These are phyloP conservation scores for Notarius quadriscutis DNA, from an alignment of 2,113 vertebrate species.

Conservation along the genomic window DNA sequence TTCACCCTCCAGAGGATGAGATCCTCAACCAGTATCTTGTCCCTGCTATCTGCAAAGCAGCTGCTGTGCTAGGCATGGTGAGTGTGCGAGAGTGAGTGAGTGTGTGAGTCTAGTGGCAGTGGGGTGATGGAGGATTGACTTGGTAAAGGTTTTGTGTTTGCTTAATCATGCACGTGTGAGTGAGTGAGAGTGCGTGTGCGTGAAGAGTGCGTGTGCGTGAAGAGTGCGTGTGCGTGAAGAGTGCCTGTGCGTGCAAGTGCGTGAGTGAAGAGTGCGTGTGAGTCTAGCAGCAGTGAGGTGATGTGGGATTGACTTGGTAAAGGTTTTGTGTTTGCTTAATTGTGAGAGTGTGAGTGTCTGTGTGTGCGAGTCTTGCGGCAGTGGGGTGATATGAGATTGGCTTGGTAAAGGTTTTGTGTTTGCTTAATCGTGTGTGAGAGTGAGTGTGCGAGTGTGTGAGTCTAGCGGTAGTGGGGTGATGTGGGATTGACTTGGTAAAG, in stretches of 20 bases:
- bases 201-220: conserved; percentile 68
- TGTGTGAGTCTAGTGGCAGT: not conserved
- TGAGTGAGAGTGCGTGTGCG: not conserved
- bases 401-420: conserved; percentile 48
- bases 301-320: not conserved
- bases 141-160: conserved; percentile 48
- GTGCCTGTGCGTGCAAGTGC: conserved; percentile 78
- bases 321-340: conserved; percentile 49
- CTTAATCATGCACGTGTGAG: not conserved
- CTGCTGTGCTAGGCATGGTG: conserved; percentile 96
- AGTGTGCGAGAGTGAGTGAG: conserved; percentile 53
- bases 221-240: conserved; percentile 67
- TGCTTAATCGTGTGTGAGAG: conserved; percentile 63
- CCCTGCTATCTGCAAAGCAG: conserved; percentile 95
- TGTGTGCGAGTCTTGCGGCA: not conserved
- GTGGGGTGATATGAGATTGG: not conserved
- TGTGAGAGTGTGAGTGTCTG: conserved; percentile 52
- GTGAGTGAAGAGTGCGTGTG: conserved; percentile 73
- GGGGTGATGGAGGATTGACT: not conserved
- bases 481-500: not conserved
- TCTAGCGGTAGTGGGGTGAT: not conserved
- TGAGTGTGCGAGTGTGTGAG: not conserved
- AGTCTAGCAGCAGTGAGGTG: not conserved
- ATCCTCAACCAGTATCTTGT: conserved; percentile 95
- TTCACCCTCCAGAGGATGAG: conserved; percentile 93